These are phyloP conservation scores for Tethya wilhelma DNA, from an alignment of 37 sponge, comb jelly and placozoan species.

Conservation along the genomic window DNA sequence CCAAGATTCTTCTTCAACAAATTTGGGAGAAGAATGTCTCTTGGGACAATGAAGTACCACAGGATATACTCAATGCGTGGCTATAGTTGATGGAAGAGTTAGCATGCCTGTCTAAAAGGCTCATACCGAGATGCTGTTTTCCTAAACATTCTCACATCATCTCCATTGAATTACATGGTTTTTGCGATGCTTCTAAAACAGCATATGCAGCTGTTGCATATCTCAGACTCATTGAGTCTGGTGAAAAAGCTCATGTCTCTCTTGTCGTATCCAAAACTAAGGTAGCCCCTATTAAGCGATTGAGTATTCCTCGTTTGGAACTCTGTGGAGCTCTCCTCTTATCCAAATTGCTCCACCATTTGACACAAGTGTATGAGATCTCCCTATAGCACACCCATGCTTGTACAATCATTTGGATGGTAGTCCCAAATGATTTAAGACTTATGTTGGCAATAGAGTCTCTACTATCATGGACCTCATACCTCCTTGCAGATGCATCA, in stretches of 20 bases:
- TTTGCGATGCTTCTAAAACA: no score
- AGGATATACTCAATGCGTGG: not conserved
- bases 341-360: not conserved
- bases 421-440: no score
- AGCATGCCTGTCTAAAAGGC: not conserved
- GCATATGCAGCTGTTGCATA: no score
- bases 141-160: not conserved
- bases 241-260: no score
- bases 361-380: not conserved
- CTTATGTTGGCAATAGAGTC: no score
- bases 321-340: conserved; percentile 21
- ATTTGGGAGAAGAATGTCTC: conserved; percentile 7
- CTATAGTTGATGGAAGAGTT: not conserved
- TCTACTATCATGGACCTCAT: no score
- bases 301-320: conserved; percentile 16
- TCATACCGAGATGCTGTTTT: conserved; percentile 5
- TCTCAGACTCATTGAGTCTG: conserved; percentile 11
- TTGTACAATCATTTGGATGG: no score
- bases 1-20: conserved; percentile 25
- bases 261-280: conserved; percentile 21
- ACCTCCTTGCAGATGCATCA: no score
- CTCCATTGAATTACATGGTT: not conserved
- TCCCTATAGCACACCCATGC: no score
- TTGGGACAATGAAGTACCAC: conserved; percentile 9
- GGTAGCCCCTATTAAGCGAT: conserved; percentile 16